Base-by-base conservation (phyloP, 2,888 invertebrate species). In the Cerceris ruficornis region DNA sequence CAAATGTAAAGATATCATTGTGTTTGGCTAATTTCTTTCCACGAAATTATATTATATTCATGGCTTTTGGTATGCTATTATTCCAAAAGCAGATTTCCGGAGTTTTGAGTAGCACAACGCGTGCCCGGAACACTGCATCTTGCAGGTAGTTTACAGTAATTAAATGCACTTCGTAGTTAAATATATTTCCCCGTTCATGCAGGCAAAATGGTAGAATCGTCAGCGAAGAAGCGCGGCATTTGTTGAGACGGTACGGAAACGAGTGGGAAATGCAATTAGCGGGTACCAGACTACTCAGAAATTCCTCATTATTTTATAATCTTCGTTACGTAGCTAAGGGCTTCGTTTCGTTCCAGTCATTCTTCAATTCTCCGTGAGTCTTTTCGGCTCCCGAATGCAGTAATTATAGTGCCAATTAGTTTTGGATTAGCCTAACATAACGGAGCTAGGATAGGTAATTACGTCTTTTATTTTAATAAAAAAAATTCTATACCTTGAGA, bases 251-350 rank as follows among this genome's bases (percentile, higher is more conserved):
- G 67, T 55, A 74, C 72, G 77, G 71, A 75, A 68, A 72, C 57
- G 65, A 58, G 67, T 60, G 71, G 68, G 74, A 80, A 82, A 83
- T 75, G 67, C 59, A 76, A 74, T 83, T 82, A 82, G 52, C 62
- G 80, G 55, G 49, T 39, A 69, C 42, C 66, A 72, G 71, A 61
- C 70, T 67, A 71, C 70, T 77, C 76, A 64, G 71, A 76, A 74
- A 80, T 71, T 71, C 66, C 76, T 50, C 69, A 75, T 82, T 82
- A 75, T 71, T 76, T 46, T 39, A 39, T 62, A 54, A 52, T 69
- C 66, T 60, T 60, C 66, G 54, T 17, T 43, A n/a, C 17, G 13
- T 67, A 11, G 7, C 13, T 8, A 54, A n/a, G 14, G 14, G 7
- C 17, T 11, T 13, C 1, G 7, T 17, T 55, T 7, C 28, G 7